phyloP scores from a whole-genome alignment of 1,140 invertebrate species.

The Tachypleus tridentatus region DNA sequence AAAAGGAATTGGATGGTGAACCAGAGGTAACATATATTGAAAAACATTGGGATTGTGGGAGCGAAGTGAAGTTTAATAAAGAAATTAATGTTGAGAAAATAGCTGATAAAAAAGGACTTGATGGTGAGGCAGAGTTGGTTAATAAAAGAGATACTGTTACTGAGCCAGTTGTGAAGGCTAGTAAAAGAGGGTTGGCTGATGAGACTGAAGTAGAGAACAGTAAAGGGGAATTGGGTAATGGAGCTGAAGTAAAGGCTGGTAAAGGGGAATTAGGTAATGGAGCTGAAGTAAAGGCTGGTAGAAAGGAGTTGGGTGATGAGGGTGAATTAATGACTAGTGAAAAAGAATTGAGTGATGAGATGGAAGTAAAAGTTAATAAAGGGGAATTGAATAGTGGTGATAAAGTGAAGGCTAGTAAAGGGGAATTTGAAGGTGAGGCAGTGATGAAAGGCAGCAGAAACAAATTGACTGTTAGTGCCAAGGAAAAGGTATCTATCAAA shows the following conservation, averaged over 20 bases:
- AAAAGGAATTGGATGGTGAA: too few relatives aligned
- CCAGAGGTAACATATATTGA: too few relatives aligned
- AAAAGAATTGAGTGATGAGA: neutral
- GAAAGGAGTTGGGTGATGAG: neutral
- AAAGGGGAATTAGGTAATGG: neutral
- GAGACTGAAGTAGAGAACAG: too few relatives aligned
- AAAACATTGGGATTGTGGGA: too few relatives aligned
- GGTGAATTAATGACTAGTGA: neutral
- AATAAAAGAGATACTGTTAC: too few relatives aligned
- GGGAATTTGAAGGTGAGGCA: neutral
- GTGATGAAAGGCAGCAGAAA: neutral
- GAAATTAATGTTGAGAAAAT: too few relatives aligned
- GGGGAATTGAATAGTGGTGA: neutral
- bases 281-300: neutral
- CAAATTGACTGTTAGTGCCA: neutral
- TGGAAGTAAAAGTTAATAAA: neutral
- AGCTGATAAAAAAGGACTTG: too few relatives aligned
- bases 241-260: neutral
- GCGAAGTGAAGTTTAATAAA: too few relatives aligned
- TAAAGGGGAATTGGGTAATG: too few relatives aligned
- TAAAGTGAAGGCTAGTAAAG: neutral
- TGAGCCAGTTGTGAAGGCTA: too few relatives aligned
- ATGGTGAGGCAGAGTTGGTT: too few relatives aligned
- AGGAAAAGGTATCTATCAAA: neutral
- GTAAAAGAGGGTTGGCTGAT: too few relatives aligned